Conservation (phyloP, 2,888 invertebrate genomes). For the Cyaniris semiargus region DNA sequence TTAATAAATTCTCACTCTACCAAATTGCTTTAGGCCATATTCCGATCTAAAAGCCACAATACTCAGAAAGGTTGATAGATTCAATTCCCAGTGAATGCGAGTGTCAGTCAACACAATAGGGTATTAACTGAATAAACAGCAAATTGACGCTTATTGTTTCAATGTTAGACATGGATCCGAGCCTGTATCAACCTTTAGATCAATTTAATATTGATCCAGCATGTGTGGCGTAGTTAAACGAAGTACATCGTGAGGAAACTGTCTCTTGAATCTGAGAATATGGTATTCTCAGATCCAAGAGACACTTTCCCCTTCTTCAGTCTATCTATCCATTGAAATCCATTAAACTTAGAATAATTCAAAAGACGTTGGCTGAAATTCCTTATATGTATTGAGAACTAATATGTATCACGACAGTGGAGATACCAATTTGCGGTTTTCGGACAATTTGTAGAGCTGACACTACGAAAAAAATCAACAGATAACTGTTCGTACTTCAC, state of each 20-base stretch:
- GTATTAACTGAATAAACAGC: conserved; percentile 33
- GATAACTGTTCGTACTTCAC: neutral
- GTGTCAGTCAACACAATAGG: conserved; percentile 16
- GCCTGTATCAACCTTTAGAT: conserved; percentile 1
- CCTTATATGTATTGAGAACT: too few species aligned
- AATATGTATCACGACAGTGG: too few species aligned
- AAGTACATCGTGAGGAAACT: too few species aligned
- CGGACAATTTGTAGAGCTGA: neutral
- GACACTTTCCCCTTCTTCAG: too few species aligned
- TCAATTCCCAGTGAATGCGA: neutral
- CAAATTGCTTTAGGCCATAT: neutral
- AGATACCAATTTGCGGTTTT: neutral
- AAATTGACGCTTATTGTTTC: conserved; percentile 37
- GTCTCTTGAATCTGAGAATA: too few species aligned
- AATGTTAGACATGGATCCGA: conserved; percentile 16
- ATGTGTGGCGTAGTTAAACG: neutral
- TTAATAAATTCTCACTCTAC: neutral
- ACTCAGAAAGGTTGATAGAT: neutral
- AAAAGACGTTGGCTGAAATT: too few species aligned
- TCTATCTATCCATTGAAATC: too few species aligned
- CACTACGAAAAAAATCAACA: neutral
- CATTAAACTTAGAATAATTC: too few species aligned
- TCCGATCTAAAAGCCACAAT: neutral
- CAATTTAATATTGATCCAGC: neutral
- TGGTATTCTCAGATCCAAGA: too few species aligned